These are phyloP conservation scores for Melanotaenia duboulayi DNA, from an alignment of 2,113 vertebrate genomes.

Conservation along the genomic window DNA sequence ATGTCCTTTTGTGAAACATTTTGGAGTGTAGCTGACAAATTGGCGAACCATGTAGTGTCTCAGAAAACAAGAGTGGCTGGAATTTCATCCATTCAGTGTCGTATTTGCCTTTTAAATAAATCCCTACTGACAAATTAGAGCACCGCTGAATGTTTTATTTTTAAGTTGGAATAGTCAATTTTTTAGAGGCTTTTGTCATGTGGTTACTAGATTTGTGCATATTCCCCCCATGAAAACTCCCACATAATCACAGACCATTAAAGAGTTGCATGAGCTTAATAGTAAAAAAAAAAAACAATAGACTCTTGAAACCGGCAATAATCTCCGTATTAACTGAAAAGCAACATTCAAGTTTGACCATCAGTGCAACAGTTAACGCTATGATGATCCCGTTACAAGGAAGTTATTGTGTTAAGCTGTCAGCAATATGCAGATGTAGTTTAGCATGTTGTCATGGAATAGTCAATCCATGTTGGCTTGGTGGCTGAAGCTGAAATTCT, in stretches of 20 bases:
- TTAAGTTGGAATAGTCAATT: slow-evolving; percentile 47
- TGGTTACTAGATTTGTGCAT: slow-evolving; percentile 24
- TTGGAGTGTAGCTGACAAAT: slow-evolving; percentile 72
- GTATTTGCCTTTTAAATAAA: slow-evolving; percentile 73
- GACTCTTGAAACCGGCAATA: background rate
- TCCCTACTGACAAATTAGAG: slow-evolving; percentile 60
- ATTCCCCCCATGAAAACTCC: slow-evolving; percentile 42
- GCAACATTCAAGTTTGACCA: background rate
- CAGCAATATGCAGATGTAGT: background rate
- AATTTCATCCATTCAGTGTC: slow-evolving; percentile 60
- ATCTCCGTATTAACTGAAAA: background rate
- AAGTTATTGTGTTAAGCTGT: background rate
- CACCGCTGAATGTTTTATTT: slow-evolving; percentile 42
- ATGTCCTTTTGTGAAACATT: slow-evolving; percentile 68
- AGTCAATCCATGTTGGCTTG: background rate
- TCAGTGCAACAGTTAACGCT: background rate
- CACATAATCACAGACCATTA: slow-evolving; percentile 20
- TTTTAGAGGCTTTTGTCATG: slow-evolving; percentile 37
- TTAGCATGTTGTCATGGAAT: background rate
- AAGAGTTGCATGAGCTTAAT: too few relatives aligned
- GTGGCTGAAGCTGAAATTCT: background rate
- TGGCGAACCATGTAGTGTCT: slow-evolving; percentile 60
- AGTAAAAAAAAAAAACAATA: background rate
- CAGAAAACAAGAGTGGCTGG: slow-evolving; percentile 41
- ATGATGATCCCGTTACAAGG: background rate